Percentiles rank a stretch among this genome's conserved stretches.
Conservation (phyloP, 2,797 vertebrate genomes). For the Echeneis naucrates region DNA sequence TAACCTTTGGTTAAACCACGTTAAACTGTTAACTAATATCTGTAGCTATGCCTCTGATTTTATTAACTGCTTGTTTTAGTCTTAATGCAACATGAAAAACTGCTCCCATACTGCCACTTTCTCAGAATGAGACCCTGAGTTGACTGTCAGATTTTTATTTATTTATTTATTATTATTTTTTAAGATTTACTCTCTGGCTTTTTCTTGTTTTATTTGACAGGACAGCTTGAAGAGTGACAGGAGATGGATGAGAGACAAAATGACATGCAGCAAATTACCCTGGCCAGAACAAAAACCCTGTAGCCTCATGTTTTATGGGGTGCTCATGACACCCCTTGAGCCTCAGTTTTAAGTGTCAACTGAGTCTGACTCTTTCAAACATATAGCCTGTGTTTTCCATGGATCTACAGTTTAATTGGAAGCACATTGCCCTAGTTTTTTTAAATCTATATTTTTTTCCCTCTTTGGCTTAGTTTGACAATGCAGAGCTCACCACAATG, state of each 20-base stretch:
- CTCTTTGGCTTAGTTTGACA: slow-evolving; percentile 1
- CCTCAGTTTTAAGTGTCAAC: slow-evolving; percentile 29
- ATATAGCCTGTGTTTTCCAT: slow-evolving; percentile 2
- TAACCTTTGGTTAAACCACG: slow-evolving; percentile 15
- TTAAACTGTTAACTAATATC: slow-evolving; percentile 21
- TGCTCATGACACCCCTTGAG: no score
- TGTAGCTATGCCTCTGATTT: slow-evolving; percentile 38
- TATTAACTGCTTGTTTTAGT: slow-evolving; percentile 46
- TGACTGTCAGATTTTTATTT: no score
- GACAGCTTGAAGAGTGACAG: no score
- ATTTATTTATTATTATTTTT: no score
- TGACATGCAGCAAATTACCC: no score
- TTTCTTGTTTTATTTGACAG: no score
- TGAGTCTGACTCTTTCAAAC: slow-evolving; percentile 26
- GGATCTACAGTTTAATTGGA: slow-evolving; percentile 28
- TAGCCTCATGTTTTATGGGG: no score
- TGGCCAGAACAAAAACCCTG: no score
- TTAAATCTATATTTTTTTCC: slow-evolving; percentile 23
- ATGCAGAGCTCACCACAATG: slow-evolving; percentile 16
- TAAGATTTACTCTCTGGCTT: no score
- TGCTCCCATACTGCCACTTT: slow-evolving; percentile 17
- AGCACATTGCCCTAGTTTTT: slow-evolving; percentile 28
- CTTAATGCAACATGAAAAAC: slow-evolving; percentile 39
- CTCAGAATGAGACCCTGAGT: slow-evolving; percentile 50
- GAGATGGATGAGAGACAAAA: no score